phyloP scores from a whole-genome alignment of 2,888 invertebrate species.

The Candidula unifasciata region DNA sequence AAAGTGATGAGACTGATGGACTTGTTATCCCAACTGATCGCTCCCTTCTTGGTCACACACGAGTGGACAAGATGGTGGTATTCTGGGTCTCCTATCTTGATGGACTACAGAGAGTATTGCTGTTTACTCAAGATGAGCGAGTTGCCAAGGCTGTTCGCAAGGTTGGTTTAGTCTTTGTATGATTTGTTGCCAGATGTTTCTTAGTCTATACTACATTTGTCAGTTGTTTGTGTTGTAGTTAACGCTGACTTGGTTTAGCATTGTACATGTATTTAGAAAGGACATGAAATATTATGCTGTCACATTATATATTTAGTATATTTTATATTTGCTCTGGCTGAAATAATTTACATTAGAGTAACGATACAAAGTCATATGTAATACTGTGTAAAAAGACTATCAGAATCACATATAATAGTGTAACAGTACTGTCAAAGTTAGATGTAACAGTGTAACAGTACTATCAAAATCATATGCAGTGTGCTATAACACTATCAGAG shows the following conservation, averaged over 20 bases:
- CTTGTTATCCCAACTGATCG: slow-evolving; percentile 59
- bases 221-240: not conserved
- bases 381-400: too few relatives aligned
- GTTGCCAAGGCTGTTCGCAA: slow-evolving; percentile 82
- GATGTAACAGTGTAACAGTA: too few relatives aligned
- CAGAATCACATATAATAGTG: too few relatives aligned
- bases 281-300: not conserved
- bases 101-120: slow-evolving; percentile 92
- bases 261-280: too few relatives aligned
- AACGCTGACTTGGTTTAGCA: too few relatives aligned
- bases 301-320: not conserved
- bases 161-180: slow-evolving; percentile 61
- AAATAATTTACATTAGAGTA: not conserved
- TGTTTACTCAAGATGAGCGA: slow-evolving; percentile 88
- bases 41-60: slow-evolving; percentile 81
- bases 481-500: too few relatives aligned
- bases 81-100: slow-evolving; percentile 95
- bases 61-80: slow-evolving; percentile 86
- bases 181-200: not conserved
- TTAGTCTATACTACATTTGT: not conserved
- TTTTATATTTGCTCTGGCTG: not conserved
- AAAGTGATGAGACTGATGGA: slow-evolving; percentile 76
- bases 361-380: too few relatives aligned
- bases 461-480: too few relatives aligned
- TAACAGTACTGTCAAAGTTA: too few relatives aligned